Conservation (phyloP, 2,888 invertebrate species). For the Amphipyra berbera region DNA sequence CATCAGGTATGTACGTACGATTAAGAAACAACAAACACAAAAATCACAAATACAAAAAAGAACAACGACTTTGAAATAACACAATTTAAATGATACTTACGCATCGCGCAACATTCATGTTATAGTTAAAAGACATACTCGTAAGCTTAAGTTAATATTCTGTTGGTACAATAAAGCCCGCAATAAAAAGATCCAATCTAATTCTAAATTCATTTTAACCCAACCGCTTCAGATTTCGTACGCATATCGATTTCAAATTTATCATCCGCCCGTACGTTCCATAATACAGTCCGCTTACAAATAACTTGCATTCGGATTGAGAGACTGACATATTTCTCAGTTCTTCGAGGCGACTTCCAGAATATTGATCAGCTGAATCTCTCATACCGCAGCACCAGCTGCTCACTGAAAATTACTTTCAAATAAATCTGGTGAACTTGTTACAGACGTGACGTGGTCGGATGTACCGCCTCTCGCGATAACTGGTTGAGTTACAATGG, state of each 20-base stretch:
- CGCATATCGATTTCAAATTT: slow-evolving; percentile 61
- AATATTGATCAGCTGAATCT: slow-evolving; percentile 88
- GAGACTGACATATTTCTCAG: slow-evolving; percentile 87
- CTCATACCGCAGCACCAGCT: slow-evolving; percentile 87
- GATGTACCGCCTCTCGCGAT: slow-evolving; percentile 50
- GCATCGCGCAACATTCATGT: no score
- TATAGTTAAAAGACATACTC: slow-evolving; percentile 1
- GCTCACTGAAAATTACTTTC: slow-evolving; percentile 88
- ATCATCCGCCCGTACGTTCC: slow-evolving; percentile 60
- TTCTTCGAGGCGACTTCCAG: slow-evolving; percentile 83
- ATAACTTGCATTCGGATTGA: slow-evolving; percentile 80
- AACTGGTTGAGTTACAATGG: slow-evolving; percentile 67
- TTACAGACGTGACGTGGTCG: slow-evolving; percentile 66
- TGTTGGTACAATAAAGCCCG: slow-evolving; percentile 26
- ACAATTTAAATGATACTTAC: no score
- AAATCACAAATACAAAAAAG: no score
- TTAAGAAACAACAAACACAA: no score
- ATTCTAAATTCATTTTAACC: slow-evolving; percentile 55
- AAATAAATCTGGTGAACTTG: slow-evolving; percentile 84
- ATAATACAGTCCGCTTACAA: slow-evolving; percentile 70
- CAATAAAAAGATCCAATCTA: slow-evolving; percentile 51
- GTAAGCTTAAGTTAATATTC: slow-evolving; percentile 31
- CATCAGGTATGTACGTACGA: no score
- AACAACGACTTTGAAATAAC: no score
- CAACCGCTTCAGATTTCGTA: slow-evolving; percentile 53